Evolutionary conservation across 2,113 vertebrate genomes (phyloP).

Genomic region (Corynorhinus townsendii): DNA sequence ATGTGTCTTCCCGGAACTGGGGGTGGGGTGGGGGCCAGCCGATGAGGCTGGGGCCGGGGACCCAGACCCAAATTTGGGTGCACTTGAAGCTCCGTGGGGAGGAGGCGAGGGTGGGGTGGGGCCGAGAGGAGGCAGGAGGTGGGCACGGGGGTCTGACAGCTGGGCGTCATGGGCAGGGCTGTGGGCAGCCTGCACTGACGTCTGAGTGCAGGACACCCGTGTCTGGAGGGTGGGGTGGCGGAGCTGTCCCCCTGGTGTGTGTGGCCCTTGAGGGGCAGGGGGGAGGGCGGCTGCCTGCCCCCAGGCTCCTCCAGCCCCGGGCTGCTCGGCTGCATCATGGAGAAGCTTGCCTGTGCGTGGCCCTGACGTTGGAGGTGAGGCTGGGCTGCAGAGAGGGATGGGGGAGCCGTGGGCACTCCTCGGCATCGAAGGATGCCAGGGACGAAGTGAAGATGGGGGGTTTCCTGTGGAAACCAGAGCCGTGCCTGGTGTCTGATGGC

Average conservation of each 20-base stretch:
- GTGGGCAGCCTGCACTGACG: neutral
- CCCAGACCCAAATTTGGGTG: neutral
- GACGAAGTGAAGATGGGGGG: conserved; percentile 48
- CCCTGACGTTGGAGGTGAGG: conserved; percentile 72
- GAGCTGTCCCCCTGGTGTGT: neutral
- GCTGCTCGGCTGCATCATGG: conserved; percentile 46
- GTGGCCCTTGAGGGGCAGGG: neutral
- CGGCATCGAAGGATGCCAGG: conserved; percentile 24
- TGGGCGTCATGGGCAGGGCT: too few species aligned
- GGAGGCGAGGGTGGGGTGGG: neutral
- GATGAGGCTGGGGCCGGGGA: neutral
- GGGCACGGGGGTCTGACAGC: neutral
- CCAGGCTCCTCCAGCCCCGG: neutral
- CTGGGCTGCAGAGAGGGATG: neutral
- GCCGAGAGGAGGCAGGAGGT: neutral
- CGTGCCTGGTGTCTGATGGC: conserved; percentile 58
- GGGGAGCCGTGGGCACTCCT: conserved; percentile 60
- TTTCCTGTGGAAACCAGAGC: conserved; percentile 51
- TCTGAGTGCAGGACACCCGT: neutral
- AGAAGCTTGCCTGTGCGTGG: conserved; percentile 60
- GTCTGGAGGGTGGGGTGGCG: neutral
- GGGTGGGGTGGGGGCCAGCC: neutral
- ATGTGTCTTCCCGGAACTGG: neutral
- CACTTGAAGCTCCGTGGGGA: conserved; percentile 5
- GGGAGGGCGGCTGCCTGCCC: neutral